A percentile compares a stretch with the other conserved stretches of the same genome.
phyloP scores from a whole-genome alignment of 2,113 vertebrate species.

The Eurypyga helias region DNA sequence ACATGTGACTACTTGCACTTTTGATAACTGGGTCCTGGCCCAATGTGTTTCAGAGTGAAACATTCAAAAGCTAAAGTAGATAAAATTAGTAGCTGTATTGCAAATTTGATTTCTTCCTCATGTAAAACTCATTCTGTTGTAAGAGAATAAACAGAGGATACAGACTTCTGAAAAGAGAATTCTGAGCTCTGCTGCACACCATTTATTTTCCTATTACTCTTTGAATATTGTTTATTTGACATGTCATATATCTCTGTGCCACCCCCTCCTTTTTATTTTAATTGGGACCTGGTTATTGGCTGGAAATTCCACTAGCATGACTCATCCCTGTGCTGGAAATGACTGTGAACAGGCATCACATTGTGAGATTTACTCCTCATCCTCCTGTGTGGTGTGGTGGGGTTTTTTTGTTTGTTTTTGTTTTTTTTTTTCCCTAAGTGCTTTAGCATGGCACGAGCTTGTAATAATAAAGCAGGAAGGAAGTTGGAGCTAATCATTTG shows the following conservation, averaged over 20 bases:
- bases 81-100: neutral
- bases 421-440: neutral
- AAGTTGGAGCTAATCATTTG: constrained; percentile 60
- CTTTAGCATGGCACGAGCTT: neutral
- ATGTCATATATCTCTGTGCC: neutral
- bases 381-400: too few species aligned
- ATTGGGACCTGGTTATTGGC: neutral
- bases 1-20: neutral
- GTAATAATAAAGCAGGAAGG: constrained; percentile 58
- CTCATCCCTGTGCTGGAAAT: neutral
- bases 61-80: neutral
- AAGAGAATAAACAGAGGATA: neutral
- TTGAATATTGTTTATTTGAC: neutral
- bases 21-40: neutral
- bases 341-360: neutral
- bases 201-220: constrained; percentile 36
- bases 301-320: constrained; percentile 38
- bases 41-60: neutral
- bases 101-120: neutral
- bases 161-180: neutral
- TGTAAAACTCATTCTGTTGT: neutral
- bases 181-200: neutral
- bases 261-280: neutral
- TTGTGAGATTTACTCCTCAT: neutral
- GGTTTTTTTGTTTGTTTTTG: too few species aligned